phyloP scores from a whole-genome alignment of 2,797 vertebrate species.

The Zalophus californianus region DNA sequence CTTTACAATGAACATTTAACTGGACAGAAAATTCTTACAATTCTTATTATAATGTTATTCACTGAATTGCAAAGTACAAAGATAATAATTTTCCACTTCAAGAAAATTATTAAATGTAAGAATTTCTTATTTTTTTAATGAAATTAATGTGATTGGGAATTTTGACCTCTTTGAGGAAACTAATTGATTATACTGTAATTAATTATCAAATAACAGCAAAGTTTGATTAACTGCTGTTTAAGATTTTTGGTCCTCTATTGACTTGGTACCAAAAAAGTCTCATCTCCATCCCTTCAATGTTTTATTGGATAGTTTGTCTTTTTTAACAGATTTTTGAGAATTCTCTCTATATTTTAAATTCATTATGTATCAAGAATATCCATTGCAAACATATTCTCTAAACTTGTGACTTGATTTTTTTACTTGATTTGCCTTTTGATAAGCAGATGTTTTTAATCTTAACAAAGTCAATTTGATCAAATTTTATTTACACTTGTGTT shows the following conservation, averaged over 20 bases:
- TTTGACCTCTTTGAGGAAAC: neutral
- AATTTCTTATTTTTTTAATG: neutral
- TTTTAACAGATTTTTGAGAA: neutral
- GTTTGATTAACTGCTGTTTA: neutral
- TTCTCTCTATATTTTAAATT: neutral
- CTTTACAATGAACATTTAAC: conserved; percentile 46
- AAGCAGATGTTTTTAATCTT: neutral
- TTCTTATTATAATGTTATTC: neutral
- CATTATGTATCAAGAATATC: neutral
- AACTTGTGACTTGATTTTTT: neutral
- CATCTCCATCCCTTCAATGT: neutral
- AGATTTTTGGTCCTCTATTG: neutral
- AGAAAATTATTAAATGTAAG: neutral
- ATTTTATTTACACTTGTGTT: neutral
- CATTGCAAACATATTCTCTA: neutral
- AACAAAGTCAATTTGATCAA: neutral
- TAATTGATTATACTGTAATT: neutral
- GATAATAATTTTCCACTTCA: neutral
- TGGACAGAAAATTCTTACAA: conserved; percentile 47
- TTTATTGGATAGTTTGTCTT: neutral
- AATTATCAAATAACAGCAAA: neutral
- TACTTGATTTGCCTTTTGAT: neutral
- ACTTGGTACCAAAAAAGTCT: neutral
- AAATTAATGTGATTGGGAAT: neutral
- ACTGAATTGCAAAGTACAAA: neutral